Evolutionary conservation across 2,113 vertebrate species (phyloP).

Genomic region (Morone saxatilis): DNA sequence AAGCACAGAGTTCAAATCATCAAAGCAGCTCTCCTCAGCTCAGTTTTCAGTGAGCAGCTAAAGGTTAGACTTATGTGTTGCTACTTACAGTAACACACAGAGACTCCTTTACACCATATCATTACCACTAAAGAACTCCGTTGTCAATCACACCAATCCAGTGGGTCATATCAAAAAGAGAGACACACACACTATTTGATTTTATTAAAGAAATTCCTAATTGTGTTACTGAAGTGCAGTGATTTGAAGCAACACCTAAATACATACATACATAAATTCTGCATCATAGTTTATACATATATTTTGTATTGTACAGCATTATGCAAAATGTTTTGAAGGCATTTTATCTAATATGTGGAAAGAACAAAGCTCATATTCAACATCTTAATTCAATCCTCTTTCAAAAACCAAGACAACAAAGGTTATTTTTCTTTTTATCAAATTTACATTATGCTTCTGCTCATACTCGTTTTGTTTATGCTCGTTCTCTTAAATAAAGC

Average conservation of each 20-base stretch:
- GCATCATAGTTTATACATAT: background rate
- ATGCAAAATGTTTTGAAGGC: background rate
- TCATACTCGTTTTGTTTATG: background rate
- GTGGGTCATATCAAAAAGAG: constrained; percentile 27
- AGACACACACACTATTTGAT: background rate
- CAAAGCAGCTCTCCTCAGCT: constrained; percentile 72
- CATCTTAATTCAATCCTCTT: background rate
- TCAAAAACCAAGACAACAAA: background rate
- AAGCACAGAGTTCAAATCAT: constrained; percentile 66
- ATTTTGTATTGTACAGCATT: background rate
- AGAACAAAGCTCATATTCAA: background rate
- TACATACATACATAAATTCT: background rate
- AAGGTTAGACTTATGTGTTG: constrained; percentile 83
- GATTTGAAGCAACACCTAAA: background rate
- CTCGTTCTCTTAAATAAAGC: background rate
- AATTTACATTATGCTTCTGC: background rate
- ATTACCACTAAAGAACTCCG: constrained; percentile 55
- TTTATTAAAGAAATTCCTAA: background rate
- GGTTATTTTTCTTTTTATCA: background rate
- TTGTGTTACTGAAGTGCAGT: background rate
- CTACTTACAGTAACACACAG: constrained; percentile 78
- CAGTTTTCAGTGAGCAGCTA: constrained; percentile 79
- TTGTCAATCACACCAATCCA: constrained; percentile 63
- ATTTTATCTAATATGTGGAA: background rate
- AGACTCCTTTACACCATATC: constrained; percentile 65